These are phyloP conservation scores for Lampris incognitus DNA, from an alignment of 2,113 vertebrate species.

Conservation along the genomic window DNA sequence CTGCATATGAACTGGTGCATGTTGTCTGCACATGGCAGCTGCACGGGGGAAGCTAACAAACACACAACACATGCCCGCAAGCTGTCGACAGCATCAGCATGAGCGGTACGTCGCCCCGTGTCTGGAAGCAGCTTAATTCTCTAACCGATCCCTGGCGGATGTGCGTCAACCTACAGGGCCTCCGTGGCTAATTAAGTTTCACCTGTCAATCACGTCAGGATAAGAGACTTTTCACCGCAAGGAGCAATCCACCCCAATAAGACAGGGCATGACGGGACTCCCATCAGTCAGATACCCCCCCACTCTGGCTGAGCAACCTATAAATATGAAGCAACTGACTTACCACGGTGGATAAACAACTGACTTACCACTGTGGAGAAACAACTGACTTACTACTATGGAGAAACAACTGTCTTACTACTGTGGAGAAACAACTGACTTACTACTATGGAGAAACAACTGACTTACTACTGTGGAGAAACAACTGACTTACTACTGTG, in stretches of 20 bases:
- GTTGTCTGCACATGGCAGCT: no score
- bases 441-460: not conserved
- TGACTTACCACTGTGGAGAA: not conserved
- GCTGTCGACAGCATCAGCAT: no score
- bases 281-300: constrained; percentile 3
- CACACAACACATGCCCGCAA: no score
- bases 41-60: no score
- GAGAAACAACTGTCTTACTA: not conserved
- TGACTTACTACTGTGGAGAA: not conserved
- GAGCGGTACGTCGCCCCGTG: no score
- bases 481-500: constrained; percentile 11
- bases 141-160: not conserved
- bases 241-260: constrained; percentile 18
- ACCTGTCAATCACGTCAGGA: constrained; percentile 4
- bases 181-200: constrained; percentile 10
- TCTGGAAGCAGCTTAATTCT: no score
- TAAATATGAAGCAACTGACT: not conserved
- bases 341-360: not conserved
- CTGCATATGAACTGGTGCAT: no score
- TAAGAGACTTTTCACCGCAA: not conserved
- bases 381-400: constrained; percentile 10
- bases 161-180: not conserved
- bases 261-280: constrained; percentile 12
- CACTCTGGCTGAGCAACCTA: not conserved
- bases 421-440: constrained; percentile 2